Conservation (phyloP, 2,797 vertebrate species). For the Taenioides sp. region DNA sequence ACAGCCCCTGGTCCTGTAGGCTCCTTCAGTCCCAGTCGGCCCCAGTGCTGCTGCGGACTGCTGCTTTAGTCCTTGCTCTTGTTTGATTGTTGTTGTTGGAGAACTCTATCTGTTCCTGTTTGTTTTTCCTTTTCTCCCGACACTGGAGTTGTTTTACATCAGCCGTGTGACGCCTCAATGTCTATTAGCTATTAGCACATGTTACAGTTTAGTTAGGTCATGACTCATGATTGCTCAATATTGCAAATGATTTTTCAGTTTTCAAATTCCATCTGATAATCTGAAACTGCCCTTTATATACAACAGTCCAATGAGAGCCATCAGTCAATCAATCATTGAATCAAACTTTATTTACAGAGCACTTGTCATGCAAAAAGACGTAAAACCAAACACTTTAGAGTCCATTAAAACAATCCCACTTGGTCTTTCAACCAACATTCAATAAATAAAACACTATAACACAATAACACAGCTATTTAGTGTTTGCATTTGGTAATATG, state of each 20-base stretch:
- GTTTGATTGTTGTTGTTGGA: conserved; percentile 57
- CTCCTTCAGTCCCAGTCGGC: conserved; percentile 40
- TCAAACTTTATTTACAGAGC: no score
- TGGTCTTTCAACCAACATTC: no score
- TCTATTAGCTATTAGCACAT: conserved; percentile 1
- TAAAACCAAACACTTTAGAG: no score
- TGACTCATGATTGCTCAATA: neutral
- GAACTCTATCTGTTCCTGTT: conserved; percentile 30
- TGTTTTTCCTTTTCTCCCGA: conserved; percentile 33
- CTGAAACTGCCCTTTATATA: no score
- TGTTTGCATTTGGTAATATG: no score
- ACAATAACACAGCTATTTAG: no score
- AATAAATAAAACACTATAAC: no score
- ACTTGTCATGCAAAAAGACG: no score
- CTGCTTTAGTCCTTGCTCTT: conserved; percentile 44
- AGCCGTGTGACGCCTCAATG: neutral
- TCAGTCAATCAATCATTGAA: no score
- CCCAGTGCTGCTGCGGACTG: conserved; percentile 41
- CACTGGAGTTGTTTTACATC: conserved; percentile 4
- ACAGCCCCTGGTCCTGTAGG: conserved; percentile 56
- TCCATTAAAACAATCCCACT: no score
- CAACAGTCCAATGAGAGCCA: no score
- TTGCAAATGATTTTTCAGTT: neutral
- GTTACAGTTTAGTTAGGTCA: neutral
- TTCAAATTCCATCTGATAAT: neutral